Base-by-base conservation (phyloP, 2,888 invertebrate species). In the Troides helena region DNA sequence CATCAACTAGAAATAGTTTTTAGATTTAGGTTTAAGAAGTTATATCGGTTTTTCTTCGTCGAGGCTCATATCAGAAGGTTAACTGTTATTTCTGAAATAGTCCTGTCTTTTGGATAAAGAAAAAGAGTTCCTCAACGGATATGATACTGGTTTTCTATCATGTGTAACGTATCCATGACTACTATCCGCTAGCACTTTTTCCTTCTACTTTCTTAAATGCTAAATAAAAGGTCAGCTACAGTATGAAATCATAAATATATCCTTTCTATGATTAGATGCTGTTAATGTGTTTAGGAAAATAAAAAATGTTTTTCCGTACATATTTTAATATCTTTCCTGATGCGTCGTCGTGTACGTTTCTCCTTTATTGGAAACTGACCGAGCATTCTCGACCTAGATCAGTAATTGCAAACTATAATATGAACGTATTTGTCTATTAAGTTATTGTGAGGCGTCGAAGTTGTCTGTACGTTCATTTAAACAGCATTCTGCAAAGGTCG, bases 401-500 rank as follows among this genome's bases (percentile, higher is more conserved):
- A 56, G 63, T 58, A 67, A 67, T 70, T 43, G 60, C 62, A 10
- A 66, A 56, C 58, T 64, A 39, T 57, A 60, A 56, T 60, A 46
- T 50, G 62, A 25, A 46, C 46, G 30, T 56, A 21, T 62, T 56
- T 68, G 62, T 30, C 60, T 53, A 64, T 63, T 63, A 65, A 53
- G 30, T 68, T n/a, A 62, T 66, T 46, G 66, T 64, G 62, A 71
- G 69, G 71, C 62, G 36, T 53, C 67, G 68, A 69, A 67, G 70
- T 70, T 71, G 68, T 74, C 72, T 63, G 67, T 68, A 74, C 74
- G 71, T 72, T 72, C 69, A 74, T 74, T 46, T 68, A 74, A 67
- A 62, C 74, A 69, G 69, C 66, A 72, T 71, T 66, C 65, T 67
- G 66, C 70, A 86, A 86, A 87, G 86, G 87, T 87, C 85, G 78